Evolutionary conservation across 2,113 vertebrate species (phyloP).

Genomic region (Aspidoscelis tigris): DNA sequence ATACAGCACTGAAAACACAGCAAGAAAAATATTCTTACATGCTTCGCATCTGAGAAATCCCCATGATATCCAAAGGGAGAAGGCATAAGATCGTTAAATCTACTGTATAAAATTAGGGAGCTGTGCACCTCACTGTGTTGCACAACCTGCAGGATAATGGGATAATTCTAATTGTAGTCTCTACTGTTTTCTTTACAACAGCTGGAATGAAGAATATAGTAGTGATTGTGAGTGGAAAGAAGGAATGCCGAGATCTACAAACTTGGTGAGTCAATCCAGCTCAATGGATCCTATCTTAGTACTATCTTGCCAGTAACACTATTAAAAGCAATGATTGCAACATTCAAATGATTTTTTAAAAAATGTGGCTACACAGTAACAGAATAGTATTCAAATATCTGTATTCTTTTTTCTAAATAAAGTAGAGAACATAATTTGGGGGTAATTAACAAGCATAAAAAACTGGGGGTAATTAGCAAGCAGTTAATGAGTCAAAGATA

Average conservation of each 20-base stretch:
- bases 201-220: background rate
- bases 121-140: background rate
- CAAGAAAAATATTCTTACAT: too few relatives aligned
- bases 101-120: too few relatives aligned
- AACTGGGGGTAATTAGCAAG: constrained; percentile 43
- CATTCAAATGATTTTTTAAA: background rate
- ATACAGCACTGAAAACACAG: too few relatives aligned
- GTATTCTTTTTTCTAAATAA: constrained; percentile 14
- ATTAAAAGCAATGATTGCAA: constrained; percentile 25
- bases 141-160: background rate
- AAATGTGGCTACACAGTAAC: constrained; percentile 13
- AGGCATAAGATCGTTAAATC: too few relatives aligned
- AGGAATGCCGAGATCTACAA: too few relatives aligned
- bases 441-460: constrained; percentile 40
- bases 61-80: too few relatives aligned
- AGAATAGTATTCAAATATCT: background rate
- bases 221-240: background rate
- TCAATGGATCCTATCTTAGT: too few relatives aligned
- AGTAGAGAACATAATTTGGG: constrained; percentile 46
- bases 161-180: background rate
- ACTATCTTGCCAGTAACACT: too few relatives aligned
- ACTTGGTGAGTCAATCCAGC: too few relatives aligned
- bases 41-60: too few relatives aligned
- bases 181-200: background rate
- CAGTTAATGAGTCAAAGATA: constrained; percentile 38